A percentile compares a stretch with the other conserved stretches of the same genome.
Evolutionary conservation across 1,140 invertebrate genomes (phyloP).

Genomic region (Olivierus martensii): DNA sequence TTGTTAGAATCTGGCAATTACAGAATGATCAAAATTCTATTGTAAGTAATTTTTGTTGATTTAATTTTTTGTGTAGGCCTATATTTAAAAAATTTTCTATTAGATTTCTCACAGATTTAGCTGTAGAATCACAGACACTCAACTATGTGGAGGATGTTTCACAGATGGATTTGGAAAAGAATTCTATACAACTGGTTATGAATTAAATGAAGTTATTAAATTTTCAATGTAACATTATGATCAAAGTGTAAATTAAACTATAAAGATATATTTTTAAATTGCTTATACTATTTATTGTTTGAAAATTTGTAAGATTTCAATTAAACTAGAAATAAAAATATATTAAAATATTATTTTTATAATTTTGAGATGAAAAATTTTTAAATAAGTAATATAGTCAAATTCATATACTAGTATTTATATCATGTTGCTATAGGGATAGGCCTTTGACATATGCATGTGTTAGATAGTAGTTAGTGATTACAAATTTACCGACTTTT

Average conservation of each 20-base stretch:
- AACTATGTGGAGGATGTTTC: conserved; percentile 1
- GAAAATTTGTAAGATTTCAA: no score
- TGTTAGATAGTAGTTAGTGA: no score
- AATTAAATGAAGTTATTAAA: conserved; percentile 24
- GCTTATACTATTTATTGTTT: no score
- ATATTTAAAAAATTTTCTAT: neutral
- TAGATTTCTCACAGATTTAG: conserved; percentile 4
- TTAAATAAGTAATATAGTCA: no score
- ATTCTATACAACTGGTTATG: conserved; percentile 28
- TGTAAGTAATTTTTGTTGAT: neutral
- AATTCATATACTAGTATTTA: no score
- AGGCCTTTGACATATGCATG: no score
- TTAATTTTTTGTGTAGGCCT: neutral
- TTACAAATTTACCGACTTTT: no score
- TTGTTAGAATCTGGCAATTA: conserved; percentile 33
- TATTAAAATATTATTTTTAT: no score
- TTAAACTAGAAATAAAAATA: no score
- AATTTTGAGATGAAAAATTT: no score
- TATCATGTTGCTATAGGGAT: no score
- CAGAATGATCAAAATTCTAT: neutral
- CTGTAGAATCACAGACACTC: conserved; percentile 1
- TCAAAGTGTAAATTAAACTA: neutral
- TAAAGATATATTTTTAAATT: no score
- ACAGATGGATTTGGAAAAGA: conserved; percentile 19
- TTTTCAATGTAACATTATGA: conserved; percentile 5